Base-by-base conservation (phyloP, 1,140 invertebrate genomes). In the Lasaia peninsularis region DNA sequence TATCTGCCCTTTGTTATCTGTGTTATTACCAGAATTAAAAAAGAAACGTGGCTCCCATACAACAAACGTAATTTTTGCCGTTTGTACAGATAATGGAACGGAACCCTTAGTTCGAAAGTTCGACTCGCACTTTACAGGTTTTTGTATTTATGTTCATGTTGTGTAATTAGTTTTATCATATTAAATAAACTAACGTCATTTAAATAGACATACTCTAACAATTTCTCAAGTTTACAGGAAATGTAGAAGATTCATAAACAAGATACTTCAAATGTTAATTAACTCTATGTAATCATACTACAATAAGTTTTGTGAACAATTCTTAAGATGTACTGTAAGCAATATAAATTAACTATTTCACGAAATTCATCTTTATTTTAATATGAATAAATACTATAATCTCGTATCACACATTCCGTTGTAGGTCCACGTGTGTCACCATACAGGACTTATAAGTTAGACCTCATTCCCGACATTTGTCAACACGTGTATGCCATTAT, bases 231-330 rank as follows among this genome's bases (percentile, higher is more conserved):
- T 8, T 44, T 44, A 40, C 10, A 44, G 8, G 8, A 20, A 44
- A 44, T 20, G 6, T 18, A 16, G 37, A 18, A 9, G 37, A 44
- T 18, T 44, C 18, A 2, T 10, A 9, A 20, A 20, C 37, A 20
- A 18, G 37, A 4, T 44, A 44, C 18, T 44, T 44, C 14, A 44
- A 44, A 44, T 44, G 37, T 44, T 44, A 44, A 44, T 14, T 44
- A 44, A 14, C 12, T 44, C 12, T 14, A 44, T 16, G 1, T 16
- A 8, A 18, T 10, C 8, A 40, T 16, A 8, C 2, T 9, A 20
- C 9, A 18, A 18, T 18, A 40, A 40, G 14, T 40, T 18, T 40
- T 40, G 37, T 20, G 4, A 10, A 35, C 34, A 6, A 18, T 11
- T 18, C 4, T 7, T 40, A 16, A 18, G 24, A 10, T 14, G 18